Conservation (phyloP, 2,113 vertebrate genomes). For the Hipposideros armiger region DNA sequence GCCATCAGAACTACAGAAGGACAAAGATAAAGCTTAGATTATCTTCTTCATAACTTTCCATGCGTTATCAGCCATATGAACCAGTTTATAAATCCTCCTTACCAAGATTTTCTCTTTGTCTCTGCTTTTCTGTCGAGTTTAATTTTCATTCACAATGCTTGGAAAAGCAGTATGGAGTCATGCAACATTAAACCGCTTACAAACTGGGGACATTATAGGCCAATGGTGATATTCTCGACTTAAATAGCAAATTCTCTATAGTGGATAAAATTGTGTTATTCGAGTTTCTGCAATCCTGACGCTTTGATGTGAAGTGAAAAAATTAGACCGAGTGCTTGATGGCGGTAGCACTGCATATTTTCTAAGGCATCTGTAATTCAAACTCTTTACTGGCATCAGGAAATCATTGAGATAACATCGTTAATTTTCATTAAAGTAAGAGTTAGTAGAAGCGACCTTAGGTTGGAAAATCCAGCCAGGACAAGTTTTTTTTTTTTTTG, state of each 20-base stretch:
- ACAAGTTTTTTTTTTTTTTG: conserved; percentile 69
- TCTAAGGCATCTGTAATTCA: conserved; percentile 73
- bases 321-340: conserved; percentile 72
- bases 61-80: conserved; percentile 37
- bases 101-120: conserved; percentile 55
- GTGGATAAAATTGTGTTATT: conserved; percentile 33
- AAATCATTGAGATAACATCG: conserved; percentile 72
- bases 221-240: background rate
- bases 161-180: conserved; percentile 50
- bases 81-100: conserved; percentile 21
- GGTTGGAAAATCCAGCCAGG: conserved; percentile 60
- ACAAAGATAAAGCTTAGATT: conserved; percentile 57
- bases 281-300: conserved; percentile 31
- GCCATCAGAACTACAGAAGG: conserved; percentile 11
- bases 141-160: conserved; percentile 39
- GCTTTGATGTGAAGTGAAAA: conserved; percentile 41
- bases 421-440: conserved; percentile 73
- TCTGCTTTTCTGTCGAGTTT: conserved; percentile 41
- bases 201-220: conserved; percentile 35
- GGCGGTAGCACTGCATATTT: conserved; percentile 63
- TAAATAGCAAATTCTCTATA: conserved; percentile 45
- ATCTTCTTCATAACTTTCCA: conserved; percentile 56
- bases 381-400: conserved; percentile 72
- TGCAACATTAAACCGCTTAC: conserved; percentile 58
- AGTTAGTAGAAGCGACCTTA: conserved; percentile 32